phyloP scores from a whole-genome alignment of 1,140 invertebrate genomes.

The Mesaphorura yosii region DNA sequence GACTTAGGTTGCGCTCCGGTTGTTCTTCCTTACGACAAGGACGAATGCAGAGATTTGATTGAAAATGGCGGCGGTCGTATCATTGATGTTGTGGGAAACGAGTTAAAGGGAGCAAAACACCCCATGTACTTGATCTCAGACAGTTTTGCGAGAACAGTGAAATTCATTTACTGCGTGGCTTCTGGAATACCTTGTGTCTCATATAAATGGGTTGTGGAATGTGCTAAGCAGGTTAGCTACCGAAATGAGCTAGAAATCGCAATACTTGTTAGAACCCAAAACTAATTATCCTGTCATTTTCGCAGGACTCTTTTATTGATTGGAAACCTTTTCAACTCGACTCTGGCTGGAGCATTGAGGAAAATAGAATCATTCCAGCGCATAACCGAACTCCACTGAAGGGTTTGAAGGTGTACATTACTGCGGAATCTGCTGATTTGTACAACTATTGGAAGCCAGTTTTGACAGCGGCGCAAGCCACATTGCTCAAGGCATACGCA shows the following conservation, averaged over 20 bases:
- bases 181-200: slow-evolving; percentile 26
- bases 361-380: slow-evolving; percentile 12
- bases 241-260: neutral
- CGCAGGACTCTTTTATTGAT: slow-evolving; percentile 16
- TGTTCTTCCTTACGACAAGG: slow-evolving; percentile 4
- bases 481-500: slow-evolving; percentile 19
- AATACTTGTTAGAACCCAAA: neutral
- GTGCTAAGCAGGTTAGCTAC: slow-evolving; percentile 12
- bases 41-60: slow-evolving; percentile 8
- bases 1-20: too few relatives aligned
- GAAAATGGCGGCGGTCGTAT: slow-evolving; percentile 9
- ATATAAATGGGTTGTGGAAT: slow-evolving; percentile 18
- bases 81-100: slow-evolving; percentile 7
- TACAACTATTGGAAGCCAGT: slow-evolving; percentile 31
- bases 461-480: slow-evolving; percentile 23
- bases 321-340: slow-evolving; percentile 17
- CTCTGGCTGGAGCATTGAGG: slow-evolving; percentile 25
- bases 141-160: slow-evolving; percentile 9
- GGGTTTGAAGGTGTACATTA: slow-evolving; percentile 24
- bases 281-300: slow-evolving; percentile 3
- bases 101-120: neutral
- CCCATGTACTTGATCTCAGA: slow-evolving; percentile 12
- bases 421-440: slow-evolving; percentile 20
- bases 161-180: slow-evolving; percentile 19
- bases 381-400: slow-evolving; percentile 25